Conservation (phyloP, 2,888 invertebrate species). For the Sicus ferrugineus region DNA sequence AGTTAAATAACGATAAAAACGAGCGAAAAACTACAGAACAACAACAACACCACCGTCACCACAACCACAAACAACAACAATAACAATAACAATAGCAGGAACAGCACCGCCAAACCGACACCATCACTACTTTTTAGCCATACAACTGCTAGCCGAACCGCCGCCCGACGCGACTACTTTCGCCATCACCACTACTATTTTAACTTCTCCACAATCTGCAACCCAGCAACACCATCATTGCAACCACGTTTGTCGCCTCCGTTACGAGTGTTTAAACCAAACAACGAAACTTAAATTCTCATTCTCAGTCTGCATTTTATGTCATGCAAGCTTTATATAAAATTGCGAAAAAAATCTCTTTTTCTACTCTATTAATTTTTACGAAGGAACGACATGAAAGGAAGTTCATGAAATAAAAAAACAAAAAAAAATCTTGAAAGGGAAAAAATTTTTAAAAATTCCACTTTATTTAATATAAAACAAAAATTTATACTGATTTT, state of each 20-base stretch:
- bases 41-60: background rate
- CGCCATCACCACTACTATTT: too few species aligned
- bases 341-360: slow-evolving; percentile 15
- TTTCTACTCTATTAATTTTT: slow-evolving; percentile 9
- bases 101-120: too few species aligned
- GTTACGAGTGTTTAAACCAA: background rate
- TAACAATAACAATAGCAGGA: slow-evolving; percentile 3
- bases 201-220: too few species aligned
- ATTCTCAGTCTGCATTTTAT: background rate
- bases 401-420: background rate
- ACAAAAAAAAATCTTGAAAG: too few species aligned
- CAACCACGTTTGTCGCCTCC: background rate
- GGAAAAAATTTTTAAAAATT: background rate
- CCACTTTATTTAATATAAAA: too few species aligned
- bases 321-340: slow-evolving; percentile 1
- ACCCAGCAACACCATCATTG: background rate
- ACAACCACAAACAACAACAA: background rate
- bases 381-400: background rate
- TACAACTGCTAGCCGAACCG: too few species aligned
- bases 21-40: too few species aligned
- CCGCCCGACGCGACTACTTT: too few species aligned
- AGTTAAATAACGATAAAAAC: too few species aligned
- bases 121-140: too few species aligned
- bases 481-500: too few species aligned
- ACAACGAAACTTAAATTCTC: background rate